Evolutionary conservation across 2,888 invertebrate species (phyloP).

Genomic region (Lampropteryx suffumata): DNA sequence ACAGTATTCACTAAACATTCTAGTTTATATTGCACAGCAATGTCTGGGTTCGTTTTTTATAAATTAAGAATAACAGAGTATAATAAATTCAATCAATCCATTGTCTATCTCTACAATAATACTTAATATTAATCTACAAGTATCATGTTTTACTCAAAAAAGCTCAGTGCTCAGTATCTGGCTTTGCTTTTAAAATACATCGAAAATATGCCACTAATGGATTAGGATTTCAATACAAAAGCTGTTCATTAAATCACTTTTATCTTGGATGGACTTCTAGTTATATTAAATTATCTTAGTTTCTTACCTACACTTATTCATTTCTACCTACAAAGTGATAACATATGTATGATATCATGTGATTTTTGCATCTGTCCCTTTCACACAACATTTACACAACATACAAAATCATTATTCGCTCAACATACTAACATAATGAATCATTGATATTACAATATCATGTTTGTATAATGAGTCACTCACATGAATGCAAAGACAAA

Average conservation of each 20-base stretch:
- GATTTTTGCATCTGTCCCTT: not conserved
- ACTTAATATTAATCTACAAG: too few relatives aligned
- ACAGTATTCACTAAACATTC: too few relatives aligned
- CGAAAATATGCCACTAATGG: slow-evolving; percentile 7
- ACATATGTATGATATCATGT: slow-evolving; percentile 4
- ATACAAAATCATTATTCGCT: slow-evolving; percentile 12
- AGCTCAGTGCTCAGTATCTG: slow-evolving; percentile 1
- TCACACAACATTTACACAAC: slow-evolving; percentile 11
- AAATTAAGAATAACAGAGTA: too few relatives aligned
- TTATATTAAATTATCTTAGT: not conserved
- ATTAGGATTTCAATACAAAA: slow-evolving; percentile 5
- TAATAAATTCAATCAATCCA: too few relatives aligned
- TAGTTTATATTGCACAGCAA: slow-evolving; percentile 4
- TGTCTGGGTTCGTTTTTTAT: too few relatives aligned
- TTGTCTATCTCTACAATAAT: too few relatives aligned
- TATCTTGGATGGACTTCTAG: slow-evolving; percentile 18
- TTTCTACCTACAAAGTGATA: too few relatives aligned
- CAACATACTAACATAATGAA: slow-evolving; percentile 24
- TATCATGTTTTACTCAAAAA: too few relatives aligned
- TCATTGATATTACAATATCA: slow-evolving; percentile 31
- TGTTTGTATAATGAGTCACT: slow-evolving; percentile 31
- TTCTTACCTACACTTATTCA: not conserved
- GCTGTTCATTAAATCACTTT: slow-evolving; percentile 5
- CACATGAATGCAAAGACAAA: slow-evolving; percentile 2
- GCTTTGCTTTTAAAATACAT: slow-evolving; percentile 8